A percentile compares a stretch with the other conserved stretches of the same genome.
Conservation (phyloP, 2,888 invertebrate genomes). For the Acleris literana region DNA sequence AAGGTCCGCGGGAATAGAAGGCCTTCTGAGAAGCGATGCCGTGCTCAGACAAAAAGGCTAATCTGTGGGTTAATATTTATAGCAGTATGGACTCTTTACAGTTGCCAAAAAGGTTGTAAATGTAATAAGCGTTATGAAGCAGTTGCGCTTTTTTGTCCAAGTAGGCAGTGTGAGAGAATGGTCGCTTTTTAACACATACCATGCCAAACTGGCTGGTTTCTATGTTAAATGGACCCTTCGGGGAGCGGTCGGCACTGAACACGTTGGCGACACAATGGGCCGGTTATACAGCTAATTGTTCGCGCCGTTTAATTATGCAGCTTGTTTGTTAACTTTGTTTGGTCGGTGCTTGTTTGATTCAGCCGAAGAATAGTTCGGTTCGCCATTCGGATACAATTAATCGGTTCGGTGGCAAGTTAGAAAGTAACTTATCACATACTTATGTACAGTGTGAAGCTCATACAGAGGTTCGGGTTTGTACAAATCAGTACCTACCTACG, state of each 20-base stretch:
- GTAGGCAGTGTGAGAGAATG: slow-evolving; percentile 33
- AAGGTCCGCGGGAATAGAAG: slow-evolving; percentile 55
- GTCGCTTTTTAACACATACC: slow-evolving; percentile 30
- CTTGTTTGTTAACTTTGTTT: slow-evolving; percentile 40
- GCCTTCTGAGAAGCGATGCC: slow-evolving; percentile 74
- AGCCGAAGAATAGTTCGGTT: slow-evolving; percentile 18
- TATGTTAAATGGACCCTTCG: too few relatives aligned
- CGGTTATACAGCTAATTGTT: slow-evolving; percentile 42
- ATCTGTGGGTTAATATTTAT: too few relatives aligned
- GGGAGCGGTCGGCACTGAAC: too few relatives aligned
- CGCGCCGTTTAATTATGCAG: slow-evolving; percentile 42
- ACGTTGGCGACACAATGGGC: slow-evolving; percentile 55
- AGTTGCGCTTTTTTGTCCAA: too few relatives aligned
- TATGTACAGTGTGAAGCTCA: too few relatives aligned
- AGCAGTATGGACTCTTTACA: too few relatives aligned
- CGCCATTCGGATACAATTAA: slow-evolving; percentile 5
- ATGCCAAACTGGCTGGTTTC: slow-evolving; percentile 51
- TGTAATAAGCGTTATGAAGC: too few relatives aligned
- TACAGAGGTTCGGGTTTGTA: too few relatives aligned
- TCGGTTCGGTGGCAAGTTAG: neutral
- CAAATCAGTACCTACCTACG: too few relatives aligned
- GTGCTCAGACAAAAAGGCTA: slow-evolving; percentile 34
- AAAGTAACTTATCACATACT: too few relatives aligned
- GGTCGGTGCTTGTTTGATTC: slow-evolving; percentile 22
- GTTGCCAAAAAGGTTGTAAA: too few relatives aligned